phyloP scores from a whole-genome alignment of 2,113 vertebrate genomes.

The Oryzias melastigma region DNA sequence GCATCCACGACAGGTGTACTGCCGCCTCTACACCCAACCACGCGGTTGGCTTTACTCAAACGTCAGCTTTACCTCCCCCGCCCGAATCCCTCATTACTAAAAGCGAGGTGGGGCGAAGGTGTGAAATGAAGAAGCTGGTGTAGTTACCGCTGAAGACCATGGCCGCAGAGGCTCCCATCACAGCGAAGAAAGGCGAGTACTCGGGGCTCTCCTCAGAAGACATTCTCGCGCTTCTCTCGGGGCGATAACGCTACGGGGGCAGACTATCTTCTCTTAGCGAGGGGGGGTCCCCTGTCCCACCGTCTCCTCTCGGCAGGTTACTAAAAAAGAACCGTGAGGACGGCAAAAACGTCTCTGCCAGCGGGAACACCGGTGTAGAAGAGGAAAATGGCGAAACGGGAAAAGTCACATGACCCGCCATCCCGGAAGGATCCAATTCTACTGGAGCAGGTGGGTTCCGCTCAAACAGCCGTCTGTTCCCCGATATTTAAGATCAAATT shows the following conservation, averaged over 20 bases:
- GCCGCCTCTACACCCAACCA: conserved; percentile 4
- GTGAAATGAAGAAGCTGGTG: conserved; percentile 30
- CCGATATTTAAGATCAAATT: background rate
- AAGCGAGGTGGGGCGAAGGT: background rate
- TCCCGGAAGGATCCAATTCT: conserved; percentile 51
- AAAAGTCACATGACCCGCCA: conserved; percentile 75
- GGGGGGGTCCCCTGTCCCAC: conserved; percentile 21
- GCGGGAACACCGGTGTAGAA: conserved; percentile 59
- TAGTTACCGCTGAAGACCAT: conserved; percentile 94
- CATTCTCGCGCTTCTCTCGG: conserved; percentile 66
- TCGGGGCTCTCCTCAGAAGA: conserved; percentile 78
- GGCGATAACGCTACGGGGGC: conserved; percentile 34
- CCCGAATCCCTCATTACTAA: background rate
- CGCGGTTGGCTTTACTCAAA: background rate
- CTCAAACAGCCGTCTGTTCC: background rate
- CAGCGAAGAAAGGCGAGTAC: conserved; percentile 93
- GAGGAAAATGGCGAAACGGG: conserved; percentile 82
- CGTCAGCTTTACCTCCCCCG: background rate
- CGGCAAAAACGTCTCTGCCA: conserved; percentile 15
- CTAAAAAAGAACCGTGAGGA: conserved; percentile 1
- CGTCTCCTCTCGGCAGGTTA: conserved; percentile 22
- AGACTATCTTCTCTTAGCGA: conserved; percentile 9
- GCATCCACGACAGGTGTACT: conserved; percentile 47
- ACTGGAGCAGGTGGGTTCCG: conserved; percentile 32
- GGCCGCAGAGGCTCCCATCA: conserved; percentile 93